Evolutionary conservation across 2,888 invertebrate species (phyloP), one percentile per base, ranked within the genome.

Genomic region (Lycophotia porphyrea): DNA sequence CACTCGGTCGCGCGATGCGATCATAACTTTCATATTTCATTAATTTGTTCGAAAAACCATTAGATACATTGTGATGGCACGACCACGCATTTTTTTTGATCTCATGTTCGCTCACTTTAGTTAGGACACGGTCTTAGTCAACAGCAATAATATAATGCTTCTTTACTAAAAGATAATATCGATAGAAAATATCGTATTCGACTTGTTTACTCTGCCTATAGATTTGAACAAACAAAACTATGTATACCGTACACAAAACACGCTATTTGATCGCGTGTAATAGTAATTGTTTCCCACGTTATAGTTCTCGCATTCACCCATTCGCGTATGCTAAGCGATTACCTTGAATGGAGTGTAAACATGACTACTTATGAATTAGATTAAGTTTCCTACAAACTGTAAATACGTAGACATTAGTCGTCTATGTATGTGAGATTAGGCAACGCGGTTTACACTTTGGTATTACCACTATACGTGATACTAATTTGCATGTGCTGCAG

Each of bases 261-360:
- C 8, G 24, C 36, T 47, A 60, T 60, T 74, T 74, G 18, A 74
- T 60, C 36, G 11, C 36, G 42, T 21, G 44, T 44, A 55, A 27
- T 58, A 18, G 21, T 58, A 44, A 58, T 44, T 5, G 18, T 27
- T 15, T 39, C 9, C 24, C 27, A 13, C 9, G 24, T 15, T 47
- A 24, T n/a, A 58, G 27, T 21, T 74, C 60, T 74, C 36, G 58
- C 24, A 13, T n/a, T 36, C 24, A 31, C 58, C 44, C 47, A 47
- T 36, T 47, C 36, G 24, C 9, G 27, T 44, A 31, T 39, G 58
- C 47, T 31, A 73, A 44, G 24, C 34, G 34, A 42, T 72, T 72
- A n/a, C 34, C 5, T 74, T 47, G 58, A 74, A 74, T 31, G 24
- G 44, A 31, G 24, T 24, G 18, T 31, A 60, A 27, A 74, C 31